Evolutionary conservation across 1,140 invertebrate genomes (phyloP).

Genomic region (Venturia canescens): DNA sequence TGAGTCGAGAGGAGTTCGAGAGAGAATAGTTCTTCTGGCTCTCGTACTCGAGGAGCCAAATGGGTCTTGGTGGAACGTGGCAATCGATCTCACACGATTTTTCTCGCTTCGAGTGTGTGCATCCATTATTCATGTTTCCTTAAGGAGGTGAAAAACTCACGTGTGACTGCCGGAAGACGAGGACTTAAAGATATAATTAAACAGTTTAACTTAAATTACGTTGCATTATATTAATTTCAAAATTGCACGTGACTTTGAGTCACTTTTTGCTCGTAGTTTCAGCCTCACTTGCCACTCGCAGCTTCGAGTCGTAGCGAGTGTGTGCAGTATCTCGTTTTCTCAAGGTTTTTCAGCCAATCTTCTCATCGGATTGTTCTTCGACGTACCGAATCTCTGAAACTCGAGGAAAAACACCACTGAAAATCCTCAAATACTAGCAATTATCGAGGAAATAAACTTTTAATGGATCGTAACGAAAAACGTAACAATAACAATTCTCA

Average conservation of each 20-base stretch:
- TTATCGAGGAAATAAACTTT: not conserved
- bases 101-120: not conserved
- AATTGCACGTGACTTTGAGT: too few relatives aligned
- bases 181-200: not conserved
- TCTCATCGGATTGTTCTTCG: too few relatives aligned
- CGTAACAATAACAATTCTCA: not conserved
- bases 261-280: too few relatives aligned
- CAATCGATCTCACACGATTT: not conserved
- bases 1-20: conserved; percentile 4
- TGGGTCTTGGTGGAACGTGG: not conserved
- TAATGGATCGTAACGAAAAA: not conserved
- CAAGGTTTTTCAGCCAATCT: too few relatives aligned
- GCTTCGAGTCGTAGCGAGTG: too few relatives aligned
- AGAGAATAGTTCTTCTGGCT: not conserved
- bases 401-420: not conserved
- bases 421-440: too few relatives aligned
- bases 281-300: too few relatives aligned
- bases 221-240: too few relatives aligned
- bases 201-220: not conserved
- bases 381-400: too few relatives aligned
- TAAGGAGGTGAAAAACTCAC: not conserved
- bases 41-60: not conserved
- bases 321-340: too few relatives aligned
- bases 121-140: not conserved
- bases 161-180: not conserved